phyloP scores from a whole-genome alignment of 2,113 vertebrate species.

The Epinephelus lanceolatus region DNA sequence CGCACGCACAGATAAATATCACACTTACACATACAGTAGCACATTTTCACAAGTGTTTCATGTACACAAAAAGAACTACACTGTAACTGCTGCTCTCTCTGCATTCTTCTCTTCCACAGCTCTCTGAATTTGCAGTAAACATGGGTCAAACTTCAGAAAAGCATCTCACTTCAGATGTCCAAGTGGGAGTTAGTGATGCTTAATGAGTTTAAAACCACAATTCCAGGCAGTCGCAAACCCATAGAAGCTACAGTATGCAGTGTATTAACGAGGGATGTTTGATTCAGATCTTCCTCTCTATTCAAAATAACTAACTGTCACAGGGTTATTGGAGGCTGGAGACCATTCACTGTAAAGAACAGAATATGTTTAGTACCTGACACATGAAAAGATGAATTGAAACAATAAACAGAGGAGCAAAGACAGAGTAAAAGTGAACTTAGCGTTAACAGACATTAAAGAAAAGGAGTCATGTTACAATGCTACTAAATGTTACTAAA shows the following conservation, averaged over 20 bases:
- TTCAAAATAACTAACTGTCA: slow-evolving; percentile 34
- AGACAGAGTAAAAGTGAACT: slow-evolving; percentile 7
- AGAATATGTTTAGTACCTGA: slow-evolving; percentile 37
- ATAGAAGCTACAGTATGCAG: background rate
- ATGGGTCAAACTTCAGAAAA: slow-evolving; percentile 43
- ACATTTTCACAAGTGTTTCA: background rate
- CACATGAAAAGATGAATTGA: slow-evolving; percentile 25
- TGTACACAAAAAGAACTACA: slow-evolving; percentile 1
- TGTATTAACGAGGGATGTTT: background rate
- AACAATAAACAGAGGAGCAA: slow-evolving; percentile 7
- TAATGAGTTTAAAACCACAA: slow-evolving; percentile 45
- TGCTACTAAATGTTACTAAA: background rate
- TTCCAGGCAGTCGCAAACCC: background rate
- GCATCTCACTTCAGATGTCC: slow-evolving; percentile 17
- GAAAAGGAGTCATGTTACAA: slow-evolving; percentile 9
- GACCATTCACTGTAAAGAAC: slow-evolving; percentile 8
- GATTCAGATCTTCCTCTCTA: slow-evolving; percentile 1
- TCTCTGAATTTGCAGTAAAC: slow-evolving; percentile 20
- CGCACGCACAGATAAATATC: slow-evolving; percentile 12
- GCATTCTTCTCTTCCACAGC: background rate
- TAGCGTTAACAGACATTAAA: slow-evolving; percentile 5
- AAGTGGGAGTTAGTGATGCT: slow-evolving; percentile 29
- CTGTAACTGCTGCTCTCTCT: background rate
- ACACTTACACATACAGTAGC: background rate
- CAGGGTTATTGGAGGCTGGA: slow-evolving; percentile 25